Evolutionary conservation across 2,797 vertebrate species (phyloP), one percentile per base, ranked within the genome.

Genomic region (Distichodus sexfasciatus): DNA sequence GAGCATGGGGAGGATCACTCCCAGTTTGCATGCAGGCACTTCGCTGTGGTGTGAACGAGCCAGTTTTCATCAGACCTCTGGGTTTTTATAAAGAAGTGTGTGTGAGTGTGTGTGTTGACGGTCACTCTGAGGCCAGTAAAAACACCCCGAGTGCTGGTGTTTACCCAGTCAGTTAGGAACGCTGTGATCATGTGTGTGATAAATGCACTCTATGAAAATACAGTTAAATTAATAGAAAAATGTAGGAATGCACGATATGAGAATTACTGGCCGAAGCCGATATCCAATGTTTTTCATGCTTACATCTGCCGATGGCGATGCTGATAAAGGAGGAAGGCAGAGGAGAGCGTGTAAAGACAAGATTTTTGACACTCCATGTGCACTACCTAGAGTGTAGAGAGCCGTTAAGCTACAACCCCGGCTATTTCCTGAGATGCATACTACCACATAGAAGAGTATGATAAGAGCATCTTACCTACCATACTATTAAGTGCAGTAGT

Each of bases 11-110:
- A 64, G 76, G 41, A 40, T 44, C 58, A 50, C 38, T 70, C 50
- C 44, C 35, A 44, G 66, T 57, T 69, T 72, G 31, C 11, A 78
- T 66, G 66, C 9, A 24, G 63, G 48, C 50, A 48, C 29, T 68
- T 71, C 71, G 58, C 50, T 61, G 58, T 59, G 72, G 74, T 73
- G 72, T 55, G 67, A 81, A 66, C 59, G 43, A 38, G 21, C 58
- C 67, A n/a, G 41, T 61, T 82, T n/a, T 86, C 76, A 82, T 63
- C 69, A 74, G 60, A 72, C 81, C 79, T 80, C 47, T 48, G 75
- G 46, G 75, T 58, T 71, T n/a, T 70, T 46, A 67, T 83, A 82
- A 83, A 85, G 43, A 7, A 26, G 33, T 29, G 14, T 14, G n/a
- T n/a, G n/a, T n/a, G n/a, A 77, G 23, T 55, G 38, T 57, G 76